A percentile compares a stretch with the other conserved stretches of the same genome.
phyloP scores from a whole-genome alignment of 2,113 vertebrate species.

The Puma concolor region DNA sequence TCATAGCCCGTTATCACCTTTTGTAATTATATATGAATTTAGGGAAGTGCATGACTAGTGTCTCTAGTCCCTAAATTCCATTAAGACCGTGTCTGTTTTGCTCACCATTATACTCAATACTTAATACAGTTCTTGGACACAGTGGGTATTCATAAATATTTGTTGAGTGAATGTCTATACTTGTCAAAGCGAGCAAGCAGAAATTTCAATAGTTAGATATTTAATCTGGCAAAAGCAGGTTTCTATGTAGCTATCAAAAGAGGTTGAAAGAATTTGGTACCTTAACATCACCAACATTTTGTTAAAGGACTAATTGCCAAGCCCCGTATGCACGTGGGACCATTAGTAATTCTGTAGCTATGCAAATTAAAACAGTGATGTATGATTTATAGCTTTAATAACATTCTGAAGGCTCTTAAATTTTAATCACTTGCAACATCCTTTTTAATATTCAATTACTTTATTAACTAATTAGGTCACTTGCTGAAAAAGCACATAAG shows the following conservation, averaged over 20 bases:
- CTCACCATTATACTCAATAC: not conserved
- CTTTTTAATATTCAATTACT: conserved; percentile 95
- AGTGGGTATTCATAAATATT: not conserved
- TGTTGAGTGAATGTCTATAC: not conserved
- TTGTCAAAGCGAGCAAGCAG: not conserved
- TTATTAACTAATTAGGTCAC: conserved; percentile 95
- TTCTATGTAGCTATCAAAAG: conserved; percentile 78
- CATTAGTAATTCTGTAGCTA: conserved; percentile 91
- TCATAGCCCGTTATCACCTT: not conserved
- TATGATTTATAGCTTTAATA: conserved; percentile 94
- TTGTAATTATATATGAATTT: not conserved
- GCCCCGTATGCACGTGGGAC: conserved; percentile 86
- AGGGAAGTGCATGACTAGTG: not conserved
- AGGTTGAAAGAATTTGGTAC: conserved; percentile 80
- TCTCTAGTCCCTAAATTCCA: not conserved
- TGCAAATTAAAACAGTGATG: conserved; percentile 93
- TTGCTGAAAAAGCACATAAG: conserved; percentile 92
- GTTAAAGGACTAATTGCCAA: conserved; percentile 90
- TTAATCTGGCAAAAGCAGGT: conserved; percentile 62
- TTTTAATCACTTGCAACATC: conserved; percentile 94
- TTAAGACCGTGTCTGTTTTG: not conserved
- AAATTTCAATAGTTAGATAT: conserved; percentile 32
- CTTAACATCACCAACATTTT: conserved; percentile 87
- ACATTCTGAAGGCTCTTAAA: conserved; percentile 93
- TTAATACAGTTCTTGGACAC: not conserved